phyloP scores from a whole-genome alignment of 2,113 vertebrate species.

The Sapajus apella region DNA sequence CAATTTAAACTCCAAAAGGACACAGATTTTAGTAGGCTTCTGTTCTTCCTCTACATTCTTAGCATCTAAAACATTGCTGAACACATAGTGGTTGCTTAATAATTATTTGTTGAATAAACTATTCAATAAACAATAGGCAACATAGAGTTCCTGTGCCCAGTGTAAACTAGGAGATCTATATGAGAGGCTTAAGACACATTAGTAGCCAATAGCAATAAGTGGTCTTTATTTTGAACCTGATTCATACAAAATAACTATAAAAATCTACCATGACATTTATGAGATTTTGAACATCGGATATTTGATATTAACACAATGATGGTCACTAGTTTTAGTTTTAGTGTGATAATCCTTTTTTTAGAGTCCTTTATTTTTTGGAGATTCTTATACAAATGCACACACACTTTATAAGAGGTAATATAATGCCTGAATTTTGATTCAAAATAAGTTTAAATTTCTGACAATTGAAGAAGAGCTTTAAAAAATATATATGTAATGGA shows the following conservation, averaged over 20 bases:
- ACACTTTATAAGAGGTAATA: not conserved
- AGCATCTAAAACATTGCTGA: not conserved
- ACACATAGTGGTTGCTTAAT: not conserved
- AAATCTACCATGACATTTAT: not conserved
- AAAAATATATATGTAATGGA: not conserved
- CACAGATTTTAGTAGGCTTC: not conserved
- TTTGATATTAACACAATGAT: not conserved
- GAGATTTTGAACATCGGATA: not conserved
- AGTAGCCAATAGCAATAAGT: not conserved
- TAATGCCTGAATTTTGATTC: not conserved
- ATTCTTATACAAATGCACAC: not conserved
- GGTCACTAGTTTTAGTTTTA: not conserved
- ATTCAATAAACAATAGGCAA: not conserved
- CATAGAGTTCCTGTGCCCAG: not conserved
- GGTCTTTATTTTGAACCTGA: not conserved
- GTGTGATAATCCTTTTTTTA: not conserved
- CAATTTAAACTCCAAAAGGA: not conserved
- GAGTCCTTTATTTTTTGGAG: not conserved
- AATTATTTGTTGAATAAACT: conserved; percentile 26
- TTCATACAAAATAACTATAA: not conserved
- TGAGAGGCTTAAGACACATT: not conserved
- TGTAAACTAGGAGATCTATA: not conserved
- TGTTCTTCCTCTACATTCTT: not conserved
- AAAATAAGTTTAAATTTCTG: not conserved
- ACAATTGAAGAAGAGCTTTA: not conserved